Percentiles rank a stretch among this genome's conserved stretches.
Evolutionary conservation across 2,888 invertebrate genomes (phyloP).

Genomic region (Stenoptilia bipunctidactyla): DNA sequence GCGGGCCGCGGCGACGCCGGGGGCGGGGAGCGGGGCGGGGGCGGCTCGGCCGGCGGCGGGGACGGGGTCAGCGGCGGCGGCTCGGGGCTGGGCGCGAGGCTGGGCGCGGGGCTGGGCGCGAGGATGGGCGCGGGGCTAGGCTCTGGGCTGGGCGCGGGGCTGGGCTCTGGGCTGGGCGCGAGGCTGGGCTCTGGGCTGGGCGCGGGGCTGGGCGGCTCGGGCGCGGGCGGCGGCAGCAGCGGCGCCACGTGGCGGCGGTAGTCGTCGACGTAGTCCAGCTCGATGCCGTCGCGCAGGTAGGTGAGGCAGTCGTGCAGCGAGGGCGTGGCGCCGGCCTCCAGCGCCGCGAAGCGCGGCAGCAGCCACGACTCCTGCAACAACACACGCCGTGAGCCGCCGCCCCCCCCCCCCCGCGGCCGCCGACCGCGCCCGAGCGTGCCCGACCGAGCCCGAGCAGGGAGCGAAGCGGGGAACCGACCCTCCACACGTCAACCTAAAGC

Average conservation of each 20-base stretch:
- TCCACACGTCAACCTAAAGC: too few relatives aligned
- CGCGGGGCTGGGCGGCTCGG: neutral
- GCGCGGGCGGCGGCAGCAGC: slow-evolving; percentile 16
- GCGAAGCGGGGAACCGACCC: neutral
- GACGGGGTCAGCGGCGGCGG: neutral
- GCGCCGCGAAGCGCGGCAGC: slow-evolving; percentile 63
- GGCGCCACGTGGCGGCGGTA: slow-evolving; percentile 49
- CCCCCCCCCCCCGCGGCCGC: slow-evolving; percentile 10
- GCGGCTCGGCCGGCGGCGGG: neutral
- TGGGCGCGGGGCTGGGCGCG: neutral
- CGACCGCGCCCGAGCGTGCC: neutral
- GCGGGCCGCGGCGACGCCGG: neutral
- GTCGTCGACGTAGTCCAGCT: slow-evolving; percentile 46
- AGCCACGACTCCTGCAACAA: slow-evolving; percentile 55
- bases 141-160: neutral
- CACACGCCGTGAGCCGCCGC: slow-evolving; percentile 15
- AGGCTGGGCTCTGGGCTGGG: neutral
- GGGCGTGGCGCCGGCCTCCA: slow-evolving; percentile 60
- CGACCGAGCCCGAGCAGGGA: neutral
- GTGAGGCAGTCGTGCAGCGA: slow-evolving; percentile 45
- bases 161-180: slow-evolving; percentile 3
- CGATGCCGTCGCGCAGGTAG: slow-evolving; percentile 52
- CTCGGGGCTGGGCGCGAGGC: neutral
- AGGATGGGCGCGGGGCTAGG: slow-evolving; percentile 2
- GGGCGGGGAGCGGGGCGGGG: neutral